These are phyloP conservation scores for Cosmorhoe ocellata DNA, from an alignment of 2,888 invertebrate species.

Conservation along the genomic window DNA sequence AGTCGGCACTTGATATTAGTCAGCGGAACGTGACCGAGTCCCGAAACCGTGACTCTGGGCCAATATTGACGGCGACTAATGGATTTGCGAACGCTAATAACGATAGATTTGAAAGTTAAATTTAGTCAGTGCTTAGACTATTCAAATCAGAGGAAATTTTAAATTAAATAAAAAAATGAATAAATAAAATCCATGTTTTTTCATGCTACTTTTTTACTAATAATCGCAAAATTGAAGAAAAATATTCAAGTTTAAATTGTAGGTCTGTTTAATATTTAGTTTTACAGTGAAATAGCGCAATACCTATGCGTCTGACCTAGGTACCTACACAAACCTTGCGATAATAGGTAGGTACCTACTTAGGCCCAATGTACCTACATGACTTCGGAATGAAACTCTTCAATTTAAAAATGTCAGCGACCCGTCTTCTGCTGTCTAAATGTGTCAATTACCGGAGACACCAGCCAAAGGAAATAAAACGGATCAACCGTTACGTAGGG, in stretches of 20 bases:
- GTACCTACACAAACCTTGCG: no score
- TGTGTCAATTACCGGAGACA: constrained; percentile 11
- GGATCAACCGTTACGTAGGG: constrained; percentile 33
- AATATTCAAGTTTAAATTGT: no score
- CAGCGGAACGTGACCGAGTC: constrained; percentile 25
- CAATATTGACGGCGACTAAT: constrained; percentile 61
- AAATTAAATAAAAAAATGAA: no score
- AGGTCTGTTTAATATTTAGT: no score
- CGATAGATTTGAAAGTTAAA: constrained; percentile 15
- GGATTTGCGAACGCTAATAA: constrained; percentile 38
- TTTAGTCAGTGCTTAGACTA: background rate
- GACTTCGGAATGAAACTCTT: no score
- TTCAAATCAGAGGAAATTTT: background rate
- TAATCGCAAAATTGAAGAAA: no score
- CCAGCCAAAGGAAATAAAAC: background rate
- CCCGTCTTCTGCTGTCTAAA: background rate
- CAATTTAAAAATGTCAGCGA: background rate
- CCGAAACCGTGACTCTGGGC: constrained; percentile 14
- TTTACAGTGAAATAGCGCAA: no score
- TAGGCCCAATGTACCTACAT: no score
- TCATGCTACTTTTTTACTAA: no score
- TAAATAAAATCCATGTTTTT: no score
- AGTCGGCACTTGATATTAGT: constrained; percentile 27
- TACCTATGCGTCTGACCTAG: no score
- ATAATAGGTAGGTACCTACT: no score